Evolutionary conservation across 2,797 vertebrate genomes (phyloP), one percentile per base, ranked within the genome.

Genomic region (Agapornis canus): DNA sequence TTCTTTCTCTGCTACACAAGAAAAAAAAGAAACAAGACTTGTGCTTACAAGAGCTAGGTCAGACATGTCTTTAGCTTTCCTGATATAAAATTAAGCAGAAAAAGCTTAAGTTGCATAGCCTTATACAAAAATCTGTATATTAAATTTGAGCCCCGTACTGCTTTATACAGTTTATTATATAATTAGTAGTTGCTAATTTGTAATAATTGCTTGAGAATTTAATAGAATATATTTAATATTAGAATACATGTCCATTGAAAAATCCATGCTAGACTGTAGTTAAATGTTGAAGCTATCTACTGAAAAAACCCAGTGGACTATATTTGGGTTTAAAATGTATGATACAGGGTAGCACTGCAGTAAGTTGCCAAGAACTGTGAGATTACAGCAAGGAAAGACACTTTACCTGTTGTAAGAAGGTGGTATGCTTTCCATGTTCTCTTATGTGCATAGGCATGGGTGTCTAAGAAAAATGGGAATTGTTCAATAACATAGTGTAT

Each of bases 351-450:
- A 85, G 52, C 13, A 48, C 10, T 80, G 32, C 47, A 42, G 4
- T 26, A 22, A 31, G 0, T 3, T 86, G 25, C n/a, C 49, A 22
- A 80, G 32, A 77, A 75, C 9, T 23, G 8, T 19, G 37, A 45
- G 22, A 77, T 47, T 42, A 64, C 14, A 57, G 45, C 16, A 90
- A 65, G 22, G 16, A 47, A 80, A 86, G 35, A 26, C 2, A 52
- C 65, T 80, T 84, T 98, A 99, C 99, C 99, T 72, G 95, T 87
- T 87, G 98, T 98, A 37, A 86, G 82, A 95, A 99, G 98, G 85
- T 98, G 98, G 92, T 97, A 98, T 80, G 98, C 98, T 69, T 97
- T 94, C 99, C 99, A 99, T n/a, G 95, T 71, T 78, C 98, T 98
- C 89, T 98, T 98, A 86, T 98, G 97, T 52, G 96, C 98, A 89